Evolutionary conservation across 23 tunicate species (phyloP).

Genomic region (Botrylloides violaceus): DNA sequence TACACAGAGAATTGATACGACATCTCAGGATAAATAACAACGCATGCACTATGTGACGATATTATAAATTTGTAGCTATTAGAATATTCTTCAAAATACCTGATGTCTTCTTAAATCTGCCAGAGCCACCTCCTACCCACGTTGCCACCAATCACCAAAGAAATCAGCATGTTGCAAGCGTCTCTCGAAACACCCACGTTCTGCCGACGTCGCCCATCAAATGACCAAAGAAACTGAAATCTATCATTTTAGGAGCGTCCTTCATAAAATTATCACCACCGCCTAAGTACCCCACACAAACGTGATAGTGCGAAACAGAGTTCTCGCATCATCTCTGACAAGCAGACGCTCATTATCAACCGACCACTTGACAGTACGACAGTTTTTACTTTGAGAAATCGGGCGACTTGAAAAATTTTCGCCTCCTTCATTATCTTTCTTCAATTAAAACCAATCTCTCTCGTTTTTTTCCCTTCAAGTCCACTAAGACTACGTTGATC

Average conservation of each 20-base stretch:
- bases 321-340: background rate
- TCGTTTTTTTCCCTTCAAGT: background rate
- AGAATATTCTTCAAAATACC: too few species aligned
- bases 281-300: background rate
- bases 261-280: background rate
- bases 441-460: background rate
- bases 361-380: background rate
- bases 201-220: too few species aligned
- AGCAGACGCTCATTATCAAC: constrained; percentile 3
- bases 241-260: background rate
- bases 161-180: too few species aligned
- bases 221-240: too few species aligned
- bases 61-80: too few species aligned
- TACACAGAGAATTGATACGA: too few species aligned
- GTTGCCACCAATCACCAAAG: too few species aligned
- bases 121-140: too few species aligned
- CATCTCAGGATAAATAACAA: too few species aligned
- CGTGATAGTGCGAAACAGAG: background rate
- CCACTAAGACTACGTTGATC: background rate
- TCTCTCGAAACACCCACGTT: too few species aligned
- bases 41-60: too few species aligned
- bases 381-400: background rate
- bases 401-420: background rate
- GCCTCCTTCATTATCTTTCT: background rate
- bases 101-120: too few species aligned